Evolutionary conservation across 2,888 invertebrate genomes (phyloP).

Genomic region (Tenthredo amoena): DNA sequence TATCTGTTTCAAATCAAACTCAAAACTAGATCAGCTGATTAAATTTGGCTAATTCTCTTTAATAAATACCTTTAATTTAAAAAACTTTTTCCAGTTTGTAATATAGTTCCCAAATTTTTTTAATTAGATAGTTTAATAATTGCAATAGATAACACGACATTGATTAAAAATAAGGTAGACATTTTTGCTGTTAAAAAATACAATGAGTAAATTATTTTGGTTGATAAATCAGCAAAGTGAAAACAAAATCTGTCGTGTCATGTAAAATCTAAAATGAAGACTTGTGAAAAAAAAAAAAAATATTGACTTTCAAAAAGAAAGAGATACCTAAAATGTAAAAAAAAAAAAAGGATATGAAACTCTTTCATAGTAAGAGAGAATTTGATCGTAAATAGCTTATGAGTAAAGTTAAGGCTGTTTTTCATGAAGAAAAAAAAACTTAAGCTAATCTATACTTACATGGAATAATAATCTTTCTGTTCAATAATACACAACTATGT

Average conservation of each 20-base stretch:
- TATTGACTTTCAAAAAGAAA: not conserved
- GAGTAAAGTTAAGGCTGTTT: not conserved
- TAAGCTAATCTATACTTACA: not conserved
- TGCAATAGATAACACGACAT: not conserved
- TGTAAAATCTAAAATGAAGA: not conserved
- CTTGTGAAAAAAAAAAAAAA: not conserved
- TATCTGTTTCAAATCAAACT: not conserved
- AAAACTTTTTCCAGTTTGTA: not conserved
- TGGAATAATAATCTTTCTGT: constrained; percentile 3
- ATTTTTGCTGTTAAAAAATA: not conserved
- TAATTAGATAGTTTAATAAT: not conserved
- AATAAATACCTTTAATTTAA: not conserved
- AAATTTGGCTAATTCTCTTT: not conserved
- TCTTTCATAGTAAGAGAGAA: not conserved
- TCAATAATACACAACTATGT: constrained; percentile 7
- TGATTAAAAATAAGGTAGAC: not conserved
- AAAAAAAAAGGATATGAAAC: not conserved
- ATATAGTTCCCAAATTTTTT: not conserved
- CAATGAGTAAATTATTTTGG: not conserved
- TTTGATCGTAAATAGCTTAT: constrained; percentile 8
- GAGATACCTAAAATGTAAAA: not conserved
- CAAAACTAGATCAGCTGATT: not conserved
- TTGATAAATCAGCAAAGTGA: not conserved
- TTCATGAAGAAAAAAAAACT: constrained; percentile 11
- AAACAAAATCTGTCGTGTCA: not conserved